These are phyloP conservation scores for Psittacus erithacus DNA, from an alignment of 2,113 vertebrate species.

Conservation along the genomic window DNA sequence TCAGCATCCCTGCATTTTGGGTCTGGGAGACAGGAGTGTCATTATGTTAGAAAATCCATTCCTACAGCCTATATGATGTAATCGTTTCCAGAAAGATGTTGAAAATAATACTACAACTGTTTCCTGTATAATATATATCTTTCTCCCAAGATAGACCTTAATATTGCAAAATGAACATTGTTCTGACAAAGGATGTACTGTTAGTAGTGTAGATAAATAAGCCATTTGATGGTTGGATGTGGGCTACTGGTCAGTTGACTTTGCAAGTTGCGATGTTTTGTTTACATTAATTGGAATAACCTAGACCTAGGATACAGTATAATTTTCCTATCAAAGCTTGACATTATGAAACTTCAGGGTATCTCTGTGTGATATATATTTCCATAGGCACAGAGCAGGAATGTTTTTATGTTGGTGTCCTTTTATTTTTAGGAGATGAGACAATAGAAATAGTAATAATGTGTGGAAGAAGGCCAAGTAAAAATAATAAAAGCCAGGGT, in stretches of 20 bases:
- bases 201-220: not conserved
- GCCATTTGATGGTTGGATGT: not conserved
- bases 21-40: not conserved
- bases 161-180: not conserved
- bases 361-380: not conserved
- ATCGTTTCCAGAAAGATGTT: constrained; percentile 1
- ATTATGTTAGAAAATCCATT: not conserved
- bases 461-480: not conserved
- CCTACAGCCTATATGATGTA: not conserved
- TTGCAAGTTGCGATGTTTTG: not conserved
- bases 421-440: constrained; percentile 11
- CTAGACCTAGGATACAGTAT: not conserved
- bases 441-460: not conserved
- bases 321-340: not conserved
- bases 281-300: not conserved
- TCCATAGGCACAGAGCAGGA: not conserved
- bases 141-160: not conserved
- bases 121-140: not conserved
- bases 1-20: not conserved
- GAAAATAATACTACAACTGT: not conserved
- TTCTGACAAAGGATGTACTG: not conserved
- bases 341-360: not conserved
- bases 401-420: not conserved
- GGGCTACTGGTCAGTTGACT: not conserved
- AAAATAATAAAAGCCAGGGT: not conserved